Evolutionary conservation across 2,888 invertebrate genomes (phyloP), one percentile per base, ranked within the genome.

Genomic region (Spatulosminthurus flaviceps): DNA sequence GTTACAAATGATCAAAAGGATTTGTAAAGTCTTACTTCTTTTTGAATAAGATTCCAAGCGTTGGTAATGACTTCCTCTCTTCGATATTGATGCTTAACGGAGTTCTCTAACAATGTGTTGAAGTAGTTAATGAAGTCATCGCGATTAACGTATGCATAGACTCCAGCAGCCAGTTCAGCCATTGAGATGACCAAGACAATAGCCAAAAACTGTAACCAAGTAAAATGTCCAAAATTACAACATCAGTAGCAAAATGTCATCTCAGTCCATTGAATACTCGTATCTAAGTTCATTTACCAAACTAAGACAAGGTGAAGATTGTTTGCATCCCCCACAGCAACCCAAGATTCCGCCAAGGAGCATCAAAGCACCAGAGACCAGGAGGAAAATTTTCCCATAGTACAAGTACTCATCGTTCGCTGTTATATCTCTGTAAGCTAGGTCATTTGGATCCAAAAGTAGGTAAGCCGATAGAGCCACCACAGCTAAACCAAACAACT

Each of bases 21-120:
- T n/a, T n/a, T n/a, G n/a, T n/a, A n/a, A n/a, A n/a, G n/a, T 24
- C 19, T 78, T 78, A 84, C 83, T 72, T 81, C 79, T 66, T 72
- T 76, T 67, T 85, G 85, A 78, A 84, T 80, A 28, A 83, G 80
- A 80, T 85, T 83, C 85, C 85, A 85, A 69, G 80, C 84, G 41
- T 75, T 71, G 24, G 83, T 82, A 13, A 78, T 78, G 51, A 83
- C 82, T 43, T 82, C 82, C 66, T 84, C 83, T 22, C 82, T 73
- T n/a, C 82, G 81, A 61, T 84, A 84, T 24, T 76, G 76, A 26
- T 16, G 66, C 43, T 76, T 66, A 21, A 76, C 42, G 1, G 67
- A 67, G 16, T 76, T 67, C 26, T 67, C 66, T 83, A 84, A 83
- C 42, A 83, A 78, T 41, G 72, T 74, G 28, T 82, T 75, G 77